Conservation (phyloP, 2,797 vertebrate species). For the Crocidura indochinensis region DNA sequence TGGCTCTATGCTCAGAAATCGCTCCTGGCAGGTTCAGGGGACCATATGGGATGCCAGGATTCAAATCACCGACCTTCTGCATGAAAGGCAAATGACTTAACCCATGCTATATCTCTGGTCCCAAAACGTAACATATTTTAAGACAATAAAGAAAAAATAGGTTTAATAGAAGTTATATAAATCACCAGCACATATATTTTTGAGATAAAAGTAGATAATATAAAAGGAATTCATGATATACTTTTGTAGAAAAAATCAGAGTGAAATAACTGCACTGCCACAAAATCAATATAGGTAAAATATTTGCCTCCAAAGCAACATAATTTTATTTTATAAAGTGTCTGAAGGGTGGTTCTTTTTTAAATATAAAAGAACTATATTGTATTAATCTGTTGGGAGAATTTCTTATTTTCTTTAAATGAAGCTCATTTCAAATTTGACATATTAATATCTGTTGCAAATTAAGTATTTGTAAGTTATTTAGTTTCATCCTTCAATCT, state of each 20-base stretch:
- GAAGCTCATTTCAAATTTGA: slow-evolving; percentile 11
- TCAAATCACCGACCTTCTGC: no score
- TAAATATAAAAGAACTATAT: neutral
- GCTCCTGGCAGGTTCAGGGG: no score
- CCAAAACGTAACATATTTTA: neutral
- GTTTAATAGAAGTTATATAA: neutral
- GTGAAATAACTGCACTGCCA: rapidly evolving
- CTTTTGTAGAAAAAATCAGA: neutral
- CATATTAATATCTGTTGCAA: neutral
- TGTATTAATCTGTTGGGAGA: neutral
- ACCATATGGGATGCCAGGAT: no score
- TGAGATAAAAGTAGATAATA: neutral
- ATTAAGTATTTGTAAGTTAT: neutral
- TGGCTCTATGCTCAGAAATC: no score
- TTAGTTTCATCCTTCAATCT: neutral
- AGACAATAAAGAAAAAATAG: neutral
- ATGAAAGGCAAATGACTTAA: no score
- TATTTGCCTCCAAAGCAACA: neutral
- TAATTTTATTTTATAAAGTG: neutral
- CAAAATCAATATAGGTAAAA: neutral
- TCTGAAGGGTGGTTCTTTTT: neutral
- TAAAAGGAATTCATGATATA: neutral
- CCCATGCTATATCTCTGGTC: no score
- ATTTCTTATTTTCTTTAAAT: neutral
- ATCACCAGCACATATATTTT: neutral